Evolutionary conservation across 2,113 vertebrate species (phyloP), one percentile per base, ranked within the genome.

Genomic region (Phrynocephalus versicolor): DNA sequence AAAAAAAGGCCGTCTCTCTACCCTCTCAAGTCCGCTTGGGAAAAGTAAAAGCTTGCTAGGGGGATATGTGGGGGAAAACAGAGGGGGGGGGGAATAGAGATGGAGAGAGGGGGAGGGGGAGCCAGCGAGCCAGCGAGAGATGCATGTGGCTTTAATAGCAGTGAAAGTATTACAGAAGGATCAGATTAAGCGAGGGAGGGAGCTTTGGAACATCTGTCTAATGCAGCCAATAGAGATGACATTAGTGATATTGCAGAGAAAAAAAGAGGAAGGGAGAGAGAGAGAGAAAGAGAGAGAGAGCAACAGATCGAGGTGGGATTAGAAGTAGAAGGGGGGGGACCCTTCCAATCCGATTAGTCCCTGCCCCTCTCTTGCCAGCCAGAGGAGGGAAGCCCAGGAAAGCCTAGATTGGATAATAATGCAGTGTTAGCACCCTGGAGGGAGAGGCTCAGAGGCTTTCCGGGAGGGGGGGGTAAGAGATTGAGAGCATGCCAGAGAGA

Each of bases 181-280:
- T 95, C 93, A 85, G 90, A 92, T 93, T 92, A 92, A 94, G 94
- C 79, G 35, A 81, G 85, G 70, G 91, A 92, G 89, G 86, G 85
- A 90, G 89, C 87, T 87, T 95, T 93, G 88, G 91, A 92, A 94
- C 95, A 95, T 96, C 96, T 95, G 95, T 92, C 92, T 91, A 94
- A 95, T 93, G 95, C 95, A 94, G 95, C 96, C 95, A 94, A 93
- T 96, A 94, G 92, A 93, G 86, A 87, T 87, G 93, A 96, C 97
- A 95, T 96, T 90, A 95, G 95, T 96, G 92, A 92, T 95, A 92
- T 94, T 96, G 94, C 83, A 91, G 90, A 27, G 88, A 88, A 92
- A 88, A 86, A 79, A 81, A 88, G 88, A 83, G 93, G 85, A 86
- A 77, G 73, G 3, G 25, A 58, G 23, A 9, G 60, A 19, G 91